Evolutionary conservation across 2,888 invertebrate genomes (phyloP), one percentile per base, ranked within the genome.

Genomic region (Julus scandinavius): DNA sequence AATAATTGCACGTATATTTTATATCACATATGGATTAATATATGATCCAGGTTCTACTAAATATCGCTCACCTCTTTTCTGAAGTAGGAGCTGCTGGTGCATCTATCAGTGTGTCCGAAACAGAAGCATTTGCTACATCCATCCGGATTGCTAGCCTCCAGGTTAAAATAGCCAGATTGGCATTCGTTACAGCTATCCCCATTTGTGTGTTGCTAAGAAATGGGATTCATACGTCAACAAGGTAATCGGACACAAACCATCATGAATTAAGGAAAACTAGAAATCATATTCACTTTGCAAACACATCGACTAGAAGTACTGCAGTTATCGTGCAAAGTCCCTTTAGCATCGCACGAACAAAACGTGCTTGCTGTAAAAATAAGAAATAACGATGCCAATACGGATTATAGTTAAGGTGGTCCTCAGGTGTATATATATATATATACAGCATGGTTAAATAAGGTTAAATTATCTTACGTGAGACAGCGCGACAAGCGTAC

Each of bases 91-190:
- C 91, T 91, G 91, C 96, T 96, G 87, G 94, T 94, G 91, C 98
- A 99, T 50, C 95, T 94, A 2, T 93, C 93, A 0, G 96, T 94
- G 11, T 96, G 95, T 15, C 96, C 97, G 40, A 96, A 97, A 92
- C 98, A 99, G 93, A 95, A 98, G 92, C 98, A 99, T 88, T 95
- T 93, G 85, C 95, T 94, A 92, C 98, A 99, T 13, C 98, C 98
- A 86, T 95, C 94, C 0, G 95, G 94, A 92, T 97, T 96, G 20
- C 92, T 92, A 0, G 92, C 91, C 38, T 95, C 95, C 0, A 98
- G 93, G 38, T 96, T 96, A 92, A 96, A 98, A 0, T 96, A 96
- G 7, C 96, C 96, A 5, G 94, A 93, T 4, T 95, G 94, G 91
- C 98, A 98, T 40, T 94, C 94, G 91, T 96, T 95, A 91, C 98